These are phyloP conservation scores for Gobiocypris rarus DNA, from an alignment of 2,113 vertebrate genomes.

Conservation along the genomic window DNA sequence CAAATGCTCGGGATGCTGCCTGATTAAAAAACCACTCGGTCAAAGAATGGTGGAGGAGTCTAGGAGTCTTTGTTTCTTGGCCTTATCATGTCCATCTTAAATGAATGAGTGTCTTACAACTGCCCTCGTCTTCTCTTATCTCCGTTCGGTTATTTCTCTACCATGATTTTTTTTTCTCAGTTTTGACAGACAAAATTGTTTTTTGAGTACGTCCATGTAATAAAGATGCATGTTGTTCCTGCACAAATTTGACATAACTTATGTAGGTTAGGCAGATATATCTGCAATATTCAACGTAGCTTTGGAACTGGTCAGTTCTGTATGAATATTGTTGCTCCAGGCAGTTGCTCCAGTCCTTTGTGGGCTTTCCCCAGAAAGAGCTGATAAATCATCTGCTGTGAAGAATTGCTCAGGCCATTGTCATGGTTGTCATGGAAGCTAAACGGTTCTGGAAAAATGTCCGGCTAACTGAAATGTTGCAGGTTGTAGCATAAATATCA, in stretches of 20 bases:
- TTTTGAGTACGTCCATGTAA: neutral
- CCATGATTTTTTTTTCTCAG: neutral
- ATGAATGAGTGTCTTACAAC: constrained; percentile 2
- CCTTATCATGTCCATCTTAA: constrained; percentile 39
- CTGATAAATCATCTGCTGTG: neutral
- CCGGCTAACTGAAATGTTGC: neutral
- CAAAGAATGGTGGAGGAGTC: constrained; percentile 3
- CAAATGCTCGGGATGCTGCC: constrained; percentile 20
- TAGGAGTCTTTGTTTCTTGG: neutral
- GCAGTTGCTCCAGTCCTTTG: neutral
- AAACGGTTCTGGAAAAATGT: neutral
- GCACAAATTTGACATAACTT: neutral
- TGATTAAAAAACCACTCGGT: constrained; percentile 20
- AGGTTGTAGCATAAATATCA: constrained; percentile 16
- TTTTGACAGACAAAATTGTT: neutral
- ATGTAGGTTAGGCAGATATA: neutral
- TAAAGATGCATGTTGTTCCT: neutral
- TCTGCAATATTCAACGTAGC: neutral
- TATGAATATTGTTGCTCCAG: neutral
- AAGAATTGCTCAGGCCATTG: neutral
- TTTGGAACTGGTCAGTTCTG: neutral
- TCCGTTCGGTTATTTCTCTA: constrained; percentile 15
- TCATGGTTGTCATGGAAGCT: neutral
- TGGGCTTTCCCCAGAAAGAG: neutral
- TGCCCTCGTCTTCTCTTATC: constrained; percentile 45